Evolutionary conservation across 2,113 vertebrate species (phyloP).

Genomic region (Lepus timidus): DNA sequence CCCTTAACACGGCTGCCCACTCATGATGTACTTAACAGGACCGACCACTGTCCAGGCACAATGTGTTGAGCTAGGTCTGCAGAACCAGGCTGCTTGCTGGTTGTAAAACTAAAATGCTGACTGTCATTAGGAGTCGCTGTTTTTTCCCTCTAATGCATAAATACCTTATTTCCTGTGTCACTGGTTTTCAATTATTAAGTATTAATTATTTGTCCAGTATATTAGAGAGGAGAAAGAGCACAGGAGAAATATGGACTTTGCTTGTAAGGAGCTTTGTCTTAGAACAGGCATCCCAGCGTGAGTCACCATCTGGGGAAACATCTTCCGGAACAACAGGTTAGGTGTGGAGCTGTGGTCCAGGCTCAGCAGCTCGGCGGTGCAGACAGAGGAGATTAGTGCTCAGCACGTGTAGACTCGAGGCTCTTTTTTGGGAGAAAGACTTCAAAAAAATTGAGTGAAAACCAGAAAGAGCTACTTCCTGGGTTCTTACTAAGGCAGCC

Average conservation of each 20-base stretch:
- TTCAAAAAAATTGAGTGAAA: not conserved
- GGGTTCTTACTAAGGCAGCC: not conserved
- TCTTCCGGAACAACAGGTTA: not conserved
- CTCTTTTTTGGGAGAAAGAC: not conserved
- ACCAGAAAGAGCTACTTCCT: not conserved
- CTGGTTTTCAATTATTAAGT: constrained; percentile 3
- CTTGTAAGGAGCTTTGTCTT: not conserved
- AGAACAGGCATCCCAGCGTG: not conserved
- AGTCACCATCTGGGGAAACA: not conserved
- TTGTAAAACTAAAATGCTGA: not conserved
- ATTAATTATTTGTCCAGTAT: not conserved
- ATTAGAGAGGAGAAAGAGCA: not conserved
- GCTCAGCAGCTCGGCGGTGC: not conserved
- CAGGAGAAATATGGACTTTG: not conserved
- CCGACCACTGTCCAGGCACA: not conserved
- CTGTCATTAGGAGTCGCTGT: not conserved
- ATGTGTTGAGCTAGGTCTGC: not conserved
- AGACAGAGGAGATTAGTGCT: not conserved
- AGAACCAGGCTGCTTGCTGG: not conserved
- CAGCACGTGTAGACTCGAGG: not conserved
- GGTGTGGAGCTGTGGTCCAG: not conserved
- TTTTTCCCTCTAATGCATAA: not conserved
- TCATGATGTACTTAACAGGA: not conserved
- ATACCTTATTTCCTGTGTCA: not conserved
- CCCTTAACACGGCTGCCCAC: not conserved